Evolutionary conservation across 2,113 vertebrate species (phyloP), one percentile per base, ranked within the genome.

Genomic region (Tursiops truncatus): DNA sequence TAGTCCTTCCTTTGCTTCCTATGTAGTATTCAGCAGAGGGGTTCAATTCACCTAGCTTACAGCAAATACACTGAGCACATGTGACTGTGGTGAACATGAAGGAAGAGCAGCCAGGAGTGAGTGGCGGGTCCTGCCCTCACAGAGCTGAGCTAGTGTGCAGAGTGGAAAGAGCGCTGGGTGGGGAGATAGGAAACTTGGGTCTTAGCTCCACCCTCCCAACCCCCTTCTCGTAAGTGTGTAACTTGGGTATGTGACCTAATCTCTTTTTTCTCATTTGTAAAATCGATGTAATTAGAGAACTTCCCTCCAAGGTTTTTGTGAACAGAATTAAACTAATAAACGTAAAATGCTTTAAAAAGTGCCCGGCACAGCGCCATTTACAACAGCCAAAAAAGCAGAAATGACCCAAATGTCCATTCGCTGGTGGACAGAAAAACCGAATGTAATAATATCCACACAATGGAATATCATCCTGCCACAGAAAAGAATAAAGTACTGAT

Each of bases 251-350:
- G 41, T 13, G 28, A 92, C 36, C 71, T 68, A 58, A 70, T 58
- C 11, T 77, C 63, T 80, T 33, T 60, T 82, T 68, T 71, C 41
- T 88, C 67, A 77, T 82, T 60, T 83, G 23, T n/a, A 44, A 85
- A 90, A 77, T 58, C 14, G 12, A 2, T 76, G 10, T 65, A 44
- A 87, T 80, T 60, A 33, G 13, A 86, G 11, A 62, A 65, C 9
- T 33, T 77, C 21, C 18, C 4, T 77, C 36, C 23, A 65, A 82
- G 38, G 62, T 56, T 60, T 77, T 63, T 76, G 31, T 31, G 5
- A 85, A 63, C n/a, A 65, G 21, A 79, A 74, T 67, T 73, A 84
- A 91, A 56, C 85, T 65, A 80, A 82, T 74, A 93, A 85, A 53
- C 26, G 20, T 23, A 47, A 79, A 94, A 33, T 56, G 10, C 8